Evolutionary conservation across 1,140 invertebrate species (phyloP), one percentile per base, ranked within the genome.

Genomic region (Drosophila subobscura): DNA sequence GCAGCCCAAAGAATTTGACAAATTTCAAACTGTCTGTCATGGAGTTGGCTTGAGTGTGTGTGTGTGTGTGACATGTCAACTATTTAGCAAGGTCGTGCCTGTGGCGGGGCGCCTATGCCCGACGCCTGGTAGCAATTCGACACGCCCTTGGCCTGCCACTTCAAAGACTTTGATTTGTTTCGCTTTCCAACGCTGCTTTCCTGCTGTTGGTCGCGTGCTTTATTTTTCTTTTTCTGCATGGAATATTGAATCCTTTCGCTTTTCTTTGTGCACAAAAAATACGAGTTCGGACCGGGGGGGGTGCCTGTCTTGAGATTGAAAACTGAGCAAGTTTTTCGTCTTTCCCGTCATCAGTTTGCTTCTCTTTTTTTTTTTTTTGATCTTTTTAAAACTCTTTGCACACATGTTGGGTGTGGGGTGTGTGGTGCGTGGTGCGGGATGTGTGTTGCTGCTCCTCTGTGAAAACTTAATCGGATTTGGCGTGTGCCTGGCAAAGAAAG

Each of bases 391-490:
- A 86, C 65, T 74, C 72, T 64, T 79, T 72, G 65, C 64, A 60
- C 59, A 60, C 37, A 54, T 66, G 37, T 53, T 47, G 41, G 27
- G 5, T 12, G 37, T 20, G 53, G n/a, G 41, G 8, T 22, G 59
- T 4, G n/a, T 20, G 44, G 40, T n/a, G 2, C 10, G 10, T 45
- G 47, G 44, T 57, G 46, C n/a, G n/a, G n/a, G 16, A 20, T 20
- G 16, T 20, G 16, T 20, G 16, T 20, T 20, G 16, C 16, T 20
- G 33, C 4, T 37, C 33, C 33, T 12, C 54, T 67, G 67, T 75
- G 81, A 86, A 86, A 88, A 86, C 77, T 86, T 86, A 86, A 86
- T 86, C 81, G 83, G 81, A 86, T 85, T 85, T 85, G 83, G 68
- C 81, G 79, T 76, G 66, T 75, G 75, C 53, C 59, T 52, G 23